Percentiles rank a stretch among this genome's conserved stretches.
Evolutionary conservation across 2,113 vertebrate species (phyloP).

Genomic region (Drymodes brunneopygia): DNA sequence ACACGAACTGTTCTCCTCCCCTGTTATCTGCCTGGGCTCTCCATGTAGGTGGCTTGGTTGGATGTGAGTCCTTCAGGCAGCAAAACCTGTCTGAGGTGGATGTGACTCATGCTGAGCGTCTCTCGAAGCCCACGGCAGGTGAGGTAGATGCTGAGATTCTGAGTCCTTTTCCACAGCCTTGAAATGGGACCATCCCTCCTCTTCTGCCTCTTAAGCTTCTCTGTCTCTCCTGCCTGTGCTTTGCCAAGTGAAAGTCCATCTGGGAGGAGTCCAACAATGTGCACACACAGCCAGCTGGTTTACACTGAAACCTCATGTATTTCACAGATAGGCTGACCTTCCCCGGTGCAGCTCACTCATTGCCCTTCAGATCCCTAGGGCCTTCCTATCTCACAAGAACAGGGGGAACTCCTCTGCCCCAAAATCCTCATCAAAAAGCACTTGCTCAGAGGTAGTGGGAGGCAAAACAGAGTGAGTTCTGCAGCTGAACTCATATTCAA

Average conservation of each 20-base stretch:
- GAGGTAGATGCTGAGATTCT: not conserved
- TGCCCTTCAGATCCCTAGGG: not conserved
- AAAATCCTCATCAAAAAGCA: not conserved
- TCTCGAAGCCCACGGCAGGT: rapidly evolving
- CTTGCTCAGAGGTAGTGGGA: not conserved
- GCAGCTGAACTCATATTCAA: not conserved
- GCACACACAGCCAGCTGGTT: not conserved
- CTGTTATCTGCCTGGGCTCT: not conserved
- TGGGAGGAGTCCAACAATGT: not conserved
- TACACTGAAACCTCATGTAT: not conserved
- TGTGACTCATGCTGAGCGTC: rapidly evolving
- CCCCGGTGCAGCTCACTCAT: rapidly evolving
- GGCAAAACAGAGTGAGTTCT: not conserved
- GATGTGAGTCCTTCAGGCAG: not conserved
- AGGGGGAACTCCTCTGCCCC: not conserved
- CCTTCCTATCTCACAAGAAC: not conserved
- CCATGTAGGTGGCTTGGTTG: not conserved
- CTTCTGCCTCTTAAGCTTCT: not conserved
- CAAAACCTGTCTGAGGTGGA: not conserved
- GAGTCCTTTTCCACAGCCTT: not conserved
- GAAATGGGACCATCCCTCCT: not conserved
- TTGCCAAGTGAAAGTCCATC: not conserved
- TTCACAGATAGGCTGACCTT: not conserved
- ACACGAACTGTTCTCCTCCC: not conserved
- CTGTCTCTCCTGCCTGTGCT: not conserved